These are phyloP conservation scores for Drymonia ruficornis DNA, from an alignment of 2,888 invertebrate genomes.

Conservation along the genomic window DNA sequence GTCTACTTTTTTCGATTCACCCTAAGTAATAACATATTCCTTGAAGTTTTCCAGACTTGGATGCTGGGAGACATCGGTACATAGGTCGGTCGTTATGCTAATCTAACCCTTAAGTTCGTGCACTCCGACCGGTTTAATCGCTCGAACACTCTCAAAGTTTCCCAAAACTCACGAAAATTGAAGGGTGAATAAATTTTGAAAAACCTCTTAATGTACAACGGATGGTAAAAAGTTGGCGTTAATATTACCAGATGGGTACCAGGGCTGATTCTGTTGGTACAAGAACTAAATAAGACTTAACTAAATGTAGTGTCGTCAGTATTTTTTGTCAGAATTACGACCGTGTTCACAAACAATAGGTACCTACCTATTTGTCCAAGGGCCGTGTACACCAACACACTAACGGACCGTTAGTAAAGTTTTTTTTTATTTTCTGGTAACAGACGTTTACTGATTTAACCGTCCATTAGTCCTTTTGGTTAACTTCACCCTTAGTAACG, in stretches of 20 bases:
- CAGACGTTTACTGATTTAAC: no score
- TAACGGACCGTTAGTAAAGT: no score
- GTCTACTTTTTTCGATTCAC: not conserved
- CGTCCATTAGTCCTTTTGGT: no score
- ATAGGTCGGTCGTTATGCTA: constrained; percentile 71
- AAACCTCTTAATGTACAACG: constrained; percentile 78
- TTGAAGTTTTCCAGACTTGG: constrained; percentile 18
- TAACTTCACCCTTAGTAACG: no score
- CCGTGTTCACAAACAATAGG: no score
- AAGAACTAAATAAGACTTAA: no score
- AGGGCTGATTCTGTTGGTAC: no score
- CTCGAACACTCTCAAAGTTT: constrained; percentile 71
- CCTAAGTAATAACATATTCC: constrained; percentile 32
- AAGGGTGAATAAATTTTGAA: constrained; percentile 83
- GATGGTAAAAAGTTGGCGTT: constrained; percentile 74
- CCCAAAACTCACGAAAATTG: constrained; percentile 67
- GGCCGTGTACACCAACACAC: no score
- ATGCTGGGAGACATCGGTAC: constrained; percentile 32
- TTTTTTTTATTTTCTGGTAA: no score
- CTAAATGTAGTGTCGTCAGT: no score
- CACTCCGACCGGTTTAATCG: constrained; percentile 76
- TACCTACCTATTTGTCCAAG: no score
- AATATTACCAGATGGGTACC: constrained; percentile 38
- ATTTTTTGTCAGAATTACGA: no score
- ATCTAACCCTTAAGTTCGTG: constrained; percentile 79